These are phyloP conservation scores for Telmatherina bonti DNA, from an alignment of 2,797 vertebrate species.

Conservation along the genomic window DNA sequence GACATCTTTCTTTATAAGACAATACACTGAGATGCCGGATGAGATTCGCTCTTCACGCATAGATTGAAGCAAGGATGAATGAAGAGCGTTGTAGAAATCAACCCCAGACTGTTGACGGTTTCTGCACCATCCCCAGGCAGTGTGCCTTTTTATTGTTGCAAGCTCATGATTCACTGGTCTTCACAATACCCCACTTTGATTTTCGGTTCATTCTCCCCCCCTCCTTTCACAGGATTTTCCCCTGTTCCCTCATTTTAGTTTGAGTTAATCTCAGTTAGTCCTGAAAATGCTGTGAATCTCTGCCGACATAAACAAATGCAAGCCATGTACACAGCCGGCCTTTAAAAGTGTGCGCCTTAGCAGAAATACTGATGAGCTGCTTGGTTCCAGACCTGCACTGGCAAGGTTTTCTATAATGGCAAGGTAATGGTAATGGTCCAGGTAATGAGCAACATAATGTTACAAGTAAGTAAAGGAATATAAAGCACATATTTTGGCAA, in stretches of 20 bases:
- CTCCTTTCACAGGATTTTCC: constrained; percentile 32
- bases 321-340: constrained; percentile 31
- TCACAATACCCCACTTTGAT: constrained; percentile 76
- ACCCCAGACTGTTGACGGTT: constrained; percentile 59
- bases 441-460: constrained; percentile 73
- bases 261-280: constrained; percentile 44
- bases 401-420: constrained; percentile 62
- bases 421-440: constrained; percentile 65
- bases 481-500: constrained; percentile 60
- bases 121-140: constrained; percentile 51
- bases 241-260: constrained; percentile 38
- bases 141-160: constrained; percentile 54
- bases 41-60: constrained; percentile 49
- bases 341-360: constrained; percentile 68
- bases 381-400: constrained; percentile 66
- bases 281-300: constrained; percentile 58
- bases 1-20: constrained; percentile 44
- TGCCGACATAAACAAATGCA: constrained; percentile 55
- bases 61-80: constrained; percentile 45
- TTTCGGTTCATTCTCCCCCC: constrained; percentile 70
- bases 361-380: constrained; percentile 78
- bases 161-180: constrained; percentile 58
- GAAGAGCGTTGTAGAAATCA: constrained; percentile 54
- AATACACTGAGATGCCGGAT: constrained; percentile 30
- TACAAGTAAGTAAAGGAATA: constrained; percentile 70